Conservation (phyloP, 1,140 invertebrate genomes). For the Drosophila ficusphila region DNA sequence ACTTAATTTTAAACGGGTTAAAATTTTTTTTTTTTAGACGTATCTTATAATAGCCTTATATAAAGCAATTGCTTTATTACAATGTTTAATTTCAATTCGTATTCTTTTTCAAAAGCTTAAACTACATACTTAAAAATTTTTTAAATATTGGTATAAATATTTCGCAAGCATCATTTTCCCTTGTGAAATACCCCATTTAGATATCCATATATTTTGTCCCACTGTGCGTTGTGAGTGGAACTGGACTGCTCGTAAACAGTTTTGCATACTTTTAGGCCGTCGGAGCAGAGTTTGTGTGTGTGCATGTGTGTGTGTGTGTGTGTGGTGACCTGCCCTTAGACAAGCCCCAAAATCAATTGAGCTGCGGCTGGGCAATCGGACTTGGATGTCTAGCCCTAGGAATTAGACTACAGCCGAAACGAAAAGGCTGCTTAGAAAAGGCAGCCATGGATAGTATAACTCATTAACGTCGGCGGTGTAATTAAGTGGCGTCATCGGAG, state of each 20-base stretch:
- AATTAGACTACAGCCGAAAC: background rate
- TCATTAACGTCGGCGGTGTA: slow-evolving; percentile 45
- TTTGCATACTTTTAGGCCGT: slow-evolving; percentile 56
- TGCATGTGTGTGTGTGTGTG: slow-evolving; percentile 3
- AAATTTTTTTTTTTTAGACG: too few relatives aligned
- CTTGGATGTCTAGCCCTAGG: slow-evolving; percentile 10
- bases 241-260: slow-evolving; percentile 12
- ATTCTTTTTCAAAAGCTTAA: too few relatives aligned
- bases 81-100: too few relatives aligned
- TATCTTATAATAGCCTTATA: too few relatives aligned
- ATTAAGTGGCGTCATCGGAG: slow-evolving; percentile 40
- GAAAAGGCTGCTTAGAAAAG: background rate
- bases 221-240: slow-evolving; percentile 22
- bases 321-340: slow-evolving; percentile 24
- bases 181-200: too few relatives aligned
- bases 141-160: too few relatives aligned
- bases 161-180: too few relatives aligned
- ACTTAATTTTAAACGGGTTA: too few relatives aligned
- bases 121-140: too few relatives aligned
- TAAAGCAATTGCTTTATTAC: too few relatives aligned
- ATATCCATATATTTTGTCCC: background rate
- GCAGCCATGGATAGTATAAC: slow-evolving; percentile 5
- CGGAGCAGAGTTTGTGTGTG: background rate
- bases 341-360: slow-evolving; percentile 51
- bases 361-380: background rate